Percentiles rank a stretch among this genome's conserved stretches.
Conservation (phyloP, 2,797 vertebrate species). For the Rhinichthys osculus region DNA sequence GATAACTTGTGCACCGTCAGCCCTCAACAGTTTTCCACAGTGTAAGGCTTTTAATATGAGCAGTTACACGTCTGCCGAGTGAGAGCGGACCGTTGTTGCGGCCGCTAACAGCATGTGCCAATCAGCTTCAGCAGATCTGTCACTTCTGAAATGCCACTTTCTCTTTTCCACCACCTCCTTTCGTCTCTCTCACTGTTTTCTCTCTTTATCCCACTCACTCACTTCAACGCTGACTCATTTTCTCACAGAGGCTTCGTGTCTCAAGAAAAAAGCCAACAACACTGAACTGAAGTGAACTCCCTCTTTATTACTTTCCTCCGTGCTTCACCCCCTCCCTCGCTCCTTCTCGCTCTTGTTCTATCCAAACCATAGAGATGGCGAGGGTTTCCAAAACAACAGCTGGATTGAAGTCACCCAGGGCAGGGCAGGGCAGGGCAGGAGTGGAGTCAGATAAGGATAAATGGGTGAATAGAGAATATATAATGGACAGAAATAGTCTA, state of each 20-base stretch:
- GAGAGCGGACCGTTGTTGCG: constrained; percentile 26
- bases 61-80: constrained; percentile 48
- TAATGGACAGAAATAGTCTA: constrained; percentile 23
- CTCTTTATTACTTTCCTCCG: constrained; percentile 59
- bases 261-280: constrained; percentile 37
- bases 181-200: constrained; percentile 31
- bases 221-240: constrained; percentile 61
- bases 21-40: constrained; percentile 42
- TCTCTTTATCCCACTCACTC: constrained; percentile 52
- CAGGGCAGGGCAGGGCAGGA: constrained; percentile 50
- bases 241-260: constrained; percentile 54
- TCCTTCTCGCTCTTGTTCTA: constrained; percentile 44
- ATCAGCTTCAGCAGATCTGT: constrained; percentile 52
- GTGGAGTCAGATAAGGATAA: constrained; percentile 42
- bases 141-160: constrained; percentile 44
- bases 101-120: constrained; percentile 49
- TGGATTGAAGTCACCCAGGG: constrained; percentile 55
- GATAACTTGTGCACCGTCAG: constrained; percentile 41
- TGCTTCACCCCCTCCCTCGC: constrained; percentile 34
- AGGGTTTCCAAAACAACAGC: constrained; percentile 64
- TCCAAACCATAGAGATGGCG: constrained; percentile 50
- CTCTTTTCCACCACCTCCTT: constrained; percentile 45
- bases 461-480: constrained; percentile 21
- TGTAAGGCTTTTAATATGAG: constrained; percentile 50
- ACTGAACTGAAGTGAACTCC: constrained; percentile 63